phyloP scores from a whole-genome alignment of 2,113 vertebrate species.

The Microtus ochrogaster region DNA sequence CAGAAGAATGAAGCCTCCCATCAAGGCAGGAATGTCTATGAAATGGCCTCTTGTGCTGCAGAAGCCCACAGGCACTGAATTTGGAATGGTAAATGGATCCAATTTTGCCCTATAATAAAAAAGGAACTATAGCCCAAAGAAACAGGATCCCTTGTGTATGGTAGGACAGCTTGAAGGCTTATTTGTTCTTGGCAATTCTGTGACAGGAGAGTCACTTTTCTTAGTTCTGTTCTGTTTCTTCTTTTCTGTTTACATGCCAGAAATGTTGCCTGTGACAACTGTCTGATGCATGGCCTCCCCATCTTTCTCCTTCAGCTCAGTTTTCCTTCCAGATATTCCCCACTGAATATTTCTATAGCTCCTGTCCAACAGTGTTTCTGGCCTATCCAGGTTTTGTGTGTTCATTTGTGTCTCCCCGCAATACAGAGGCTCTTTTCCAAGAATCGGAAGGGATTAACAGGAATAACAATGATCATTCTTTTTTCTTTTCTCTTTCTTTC shows the following conservation, averaged over 20 bases:
- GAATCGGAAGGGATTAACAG: neutral
- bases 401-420: neutral
- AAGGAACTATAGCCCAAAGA: neutral
- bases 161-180: neutral
- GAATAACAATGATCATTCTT: neutral
- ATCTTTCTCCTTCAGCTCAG: neutral
- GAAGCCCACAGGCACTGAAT: neutral
- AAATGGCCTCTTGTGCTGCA: neutral
- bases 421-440: neutral
- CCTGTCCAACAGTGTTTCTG: neutral
- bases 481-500: neutral
- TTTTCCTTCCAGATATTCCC: neutral
- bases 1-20: neutral
- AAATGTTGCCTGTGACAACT: neutral
- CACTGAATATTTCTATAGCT: neutral
- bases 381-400: neutral
- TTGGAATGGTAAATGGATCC: neutral
- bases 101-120: constrained; percentile 18
- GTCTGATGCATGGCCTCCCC: neutral
- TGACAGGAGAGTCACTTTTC: neutral
- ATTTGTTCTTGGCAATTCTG: constrained; percentile 4
- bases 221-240: neutral
- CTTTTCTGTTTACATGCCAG: neutral
- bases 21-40: neutral
- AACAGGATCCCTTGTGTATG: neutral